These are phyloP conservation scores for Epinephelus awoara DNA, from an alignment of 2,797 vertebrate genomes.

Conservation along the genomic window DNA sequence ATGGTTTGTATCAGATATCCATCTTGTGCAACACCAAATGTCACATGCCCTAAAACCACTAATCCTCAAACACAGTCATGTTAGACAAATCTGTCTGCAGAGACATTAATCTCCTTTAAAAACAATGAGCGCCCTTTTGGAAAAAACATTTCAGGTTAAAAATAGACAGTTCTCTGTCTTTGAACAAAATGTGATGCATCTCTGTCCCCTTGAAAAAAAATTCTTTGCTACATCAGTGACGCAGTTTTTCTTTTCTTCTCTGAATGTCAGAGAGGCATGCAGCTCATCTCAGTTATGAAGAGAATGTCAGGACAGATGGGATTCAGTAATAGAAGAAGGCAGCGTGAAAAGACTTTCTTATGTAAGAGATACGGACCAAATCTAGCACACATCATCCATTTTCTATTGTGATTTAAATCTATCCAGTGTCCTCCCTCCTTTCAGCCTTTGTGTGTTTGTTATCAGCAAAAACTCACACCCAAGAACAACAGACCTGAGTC, in stretches of 20 bases:
- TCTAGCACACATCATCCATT: conserved; percentile 15
- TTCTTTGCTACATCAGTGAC: conserved; percentile 43
- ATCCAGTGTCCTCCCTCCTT: not conserved
- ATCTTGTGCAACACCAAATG: conserved; percentile 36
- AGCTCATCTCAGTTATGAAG: conserved; percentile 64
- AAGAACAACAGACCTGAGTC: not conserved
- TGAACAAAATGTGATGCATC: conserved; percentile 49
- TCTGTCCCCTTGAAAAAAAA: conserved; percentile 33
- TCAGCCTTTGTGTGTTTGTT: conserved; percentile 4
- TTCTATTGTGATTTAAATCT: conserved; percentile 22
- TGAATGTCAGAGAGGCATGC: conserved; percentile 61
- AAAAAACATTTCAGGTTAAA: conserved; percentile 66
- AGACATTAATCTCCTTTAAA: conserved; percentile 53
- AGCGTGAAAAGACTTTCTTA: conserved; percentile 30
- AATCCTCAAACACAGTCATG: conserved; percentile 43
- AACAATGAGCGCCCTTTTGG: conserved; percentile 57
- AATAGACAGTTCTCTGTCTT: conserved; percentile 63
- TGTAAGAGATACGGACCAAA: conserved; percentile 24
- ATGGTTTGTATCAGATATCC: conserved; percentile 15
- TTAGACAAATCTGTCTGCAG: conserved; percentile 34
- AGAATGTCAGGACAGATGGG: conserved; percentile 58
- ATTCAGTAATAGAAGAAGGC: conserved; percentile 25
- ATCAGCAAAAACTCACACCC: not conserved
- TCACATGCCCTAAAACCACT: conserved; percentile 45
- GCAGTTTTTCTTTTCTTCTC: conserved; percentile 27